phyloP scores from a whole-genome alignment of 2,113 vertebrate genomes.

The Marmota flaviventris region DNA sequence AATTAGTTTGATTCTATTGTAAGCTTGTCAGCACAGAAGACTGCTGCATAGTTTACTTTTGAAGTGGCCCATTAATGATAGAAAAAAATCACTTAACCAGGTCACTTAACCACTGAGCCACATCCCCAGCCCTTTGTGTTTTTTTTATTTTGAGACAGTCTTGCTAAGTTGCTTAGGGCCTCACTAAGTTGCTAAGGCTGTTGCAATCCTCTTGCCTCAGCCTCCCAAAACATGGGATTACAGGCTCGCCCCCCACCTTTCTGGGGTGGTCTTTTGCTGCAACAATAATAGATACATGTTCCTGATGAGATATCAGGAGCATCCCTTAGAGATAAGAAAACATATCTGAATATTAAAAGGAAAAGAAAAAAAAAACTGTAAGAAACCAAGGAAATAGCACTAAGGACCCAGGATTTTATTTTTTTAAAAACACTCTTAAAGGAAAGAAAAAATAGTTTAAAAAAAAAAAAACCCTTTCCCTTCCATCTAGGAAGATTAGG shows the following conservation, averaged over 20 bases:
- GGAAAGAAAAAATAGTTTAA: not conserved
- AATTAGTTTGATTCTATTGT: not conserved
- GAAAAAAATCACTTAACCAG: not conserved
- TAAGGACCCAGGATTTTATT: not conserved
- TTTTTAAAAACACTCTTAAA: not conserved
- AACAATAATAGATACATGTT: not conserved
- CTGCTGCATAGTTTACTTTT: not conserved
- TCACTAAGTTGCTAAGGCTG: too few relatives aligned
- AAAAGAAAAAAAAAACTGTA: not conserved
- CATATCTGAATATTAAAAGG: not conserved
- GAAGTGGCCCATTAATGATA: not conserved
- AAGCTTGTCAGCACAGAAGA: not conserved
- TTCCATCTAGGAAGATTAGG: not conserved
- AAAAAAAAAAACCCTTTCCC: not conserved
- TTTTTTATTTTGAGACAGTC: too few relatives aligned
- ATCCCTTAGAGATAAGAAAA: not conserved
- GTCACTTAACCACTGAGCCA: too few relatives aligned
- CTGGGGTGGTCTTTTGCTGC: not conserved
- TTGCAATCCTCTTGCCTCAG: too few relatives aligned
- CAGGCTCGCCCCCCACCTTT: fast-evolving
- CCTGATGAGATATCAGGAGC: not conserved
- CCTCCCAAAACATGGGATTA: too few relatives aligned
- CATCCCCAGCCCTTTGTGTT: too few relatives aligned
- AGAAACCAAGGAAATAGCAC: not conserved
- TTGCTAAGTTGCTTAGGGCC: too few relatives aligned